phyloP scores from a whole-genome alignment of 2,113 vertebrate genomes.

The Cyprinus carpio region DNA sequence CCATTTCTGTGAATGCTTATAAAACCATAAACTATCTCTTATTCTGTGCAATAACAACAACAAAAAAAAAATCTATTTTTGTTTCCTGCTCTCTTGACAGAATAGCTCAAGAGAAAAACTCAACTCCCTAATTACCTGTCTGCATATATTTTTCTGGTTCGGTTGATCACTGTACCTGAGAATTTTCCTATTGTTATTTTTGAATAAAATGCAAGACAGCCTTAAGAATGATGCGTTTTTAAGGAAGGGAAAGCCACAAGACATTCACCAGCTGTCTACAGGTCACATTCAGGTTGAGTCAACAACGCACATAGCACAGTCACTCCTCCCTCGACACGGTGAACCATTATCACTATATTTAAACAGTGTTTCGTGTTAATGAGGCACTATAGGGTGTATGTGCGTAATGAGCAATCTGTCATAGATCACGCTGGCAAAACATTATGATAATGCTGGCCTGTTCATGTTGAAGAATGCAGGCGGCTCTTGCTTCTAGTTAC shows the following conservation, averaged over 20 bases:
- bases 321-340: neutral
- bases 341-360: constrained; percentile 30
- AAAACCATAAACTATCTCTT: neutral
- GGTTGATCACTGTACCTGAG: neutral
- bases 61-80: neutral
- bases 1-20: neutral
- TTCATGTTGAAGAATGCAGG: neutral
- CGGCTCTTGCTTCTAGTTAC: neutral
- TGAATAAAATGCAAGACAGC: neutral
- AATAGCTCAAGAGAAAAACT: neutral
- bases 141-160: neutral
- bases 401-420: constrained; percentile 35
- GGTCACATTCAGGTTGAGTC: constrained; percentile 35
- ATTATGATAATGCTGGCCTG: constrained; percentile 33
- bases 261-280: constrained; percentile 28
- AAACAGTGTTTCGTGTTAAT: constrained; percentile 29
- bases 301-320: constrained; percentile 22
- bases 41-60: neutral
- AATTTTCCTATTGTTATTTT: neutral
- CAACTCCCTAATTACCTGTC: neutral
- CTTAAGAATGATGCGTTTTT: neutral
- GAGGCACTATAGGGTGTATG: constrained; percentile 19
- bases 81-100: neutral
- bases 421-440: constrained; percentile 11
- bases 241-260: neutral